Evolutionary conservation across 2,113 vertebrate genomes (phyloP).

Genomic region (Osmerus mordax): DNA sequence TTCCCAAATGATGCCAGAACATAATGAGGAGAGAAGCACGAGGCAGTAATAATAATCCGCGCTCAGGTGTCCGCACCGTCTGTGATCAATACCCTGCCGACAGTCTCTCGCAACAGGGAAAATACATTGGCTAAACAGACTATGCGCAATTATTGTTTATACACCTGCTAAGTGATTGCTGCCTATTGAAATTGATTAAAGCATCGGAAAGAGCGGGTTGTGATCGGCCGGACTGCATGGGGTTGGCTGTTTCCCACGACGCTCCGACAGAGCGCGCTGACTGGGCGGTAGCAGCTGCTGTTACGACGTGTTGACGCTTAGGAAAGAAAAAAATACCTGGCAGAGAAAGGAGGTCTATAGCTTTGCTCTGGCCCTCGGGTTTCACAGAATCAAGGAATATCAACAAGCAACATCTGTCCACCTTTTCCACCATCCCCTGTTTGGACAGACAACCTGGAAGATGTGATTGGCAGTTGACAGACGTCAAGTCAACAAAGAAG

Average conservation of each 20-base stretch:
- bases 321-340: too few relatives aligned
- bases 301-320: too few relatives aligned
- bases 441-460: neutral
- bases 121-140: conserved; percentile 20
- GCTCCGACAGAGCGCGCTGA: too few relatives aligned
- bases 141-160: conserved; percentile 8
- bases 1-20: conserved; percentile 48
- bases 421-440: neutral
- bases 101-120: conserved; percentile 24
- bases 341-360: too few relatives aligned
- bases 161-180: conserved; percentile 1
- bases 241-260: neutral
- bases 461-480: conserved; percentile 52
- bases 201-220: neutral
- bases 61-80: conserved; percentile 21
- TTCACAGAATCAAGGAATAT: too few relatives aligned
- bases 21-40: conserved; percentile 44
- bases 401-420: too few relatives aligned
- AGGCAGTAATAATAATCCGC: conserved; percentile 32
- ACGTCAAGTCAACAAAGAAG: conserved; percentile 8
- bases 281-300: too few relatives aligned
- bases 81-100: conserved; percentile 54
- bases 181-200: neutral
- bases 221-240: conserved; percentile 3
- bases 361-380: too few relatives aligned